Percentiles rank a stretch among this genome's conserved stretches.
phyloP scores from a whole-genome alignment of 2,797 vertebrate genomes.

The Poecilia gillii region DNA sequence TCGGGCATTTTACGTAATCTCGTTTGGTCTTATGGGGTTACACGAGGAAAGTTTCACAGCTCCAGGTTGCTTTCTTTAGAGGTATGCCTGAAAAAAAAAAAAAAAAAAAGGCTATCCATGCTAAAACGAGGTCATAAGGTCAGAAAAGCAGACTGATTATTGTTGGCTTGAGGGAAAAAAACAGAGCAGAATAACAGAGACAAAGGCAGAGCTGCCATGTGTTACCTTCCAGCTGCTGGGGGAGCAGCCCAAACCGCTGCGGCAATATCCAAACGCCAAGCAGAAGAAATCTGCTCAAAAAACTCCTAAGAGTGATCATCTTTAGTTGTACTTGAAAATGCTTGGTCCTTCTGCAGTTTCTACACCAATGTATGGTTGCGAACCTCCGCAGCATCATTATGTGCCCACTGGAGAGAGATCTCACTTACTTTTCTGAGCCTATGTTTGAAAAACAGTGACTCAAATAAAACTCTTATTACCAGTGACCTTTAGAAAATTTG shows the following conservation, averaged over 20 bases:
- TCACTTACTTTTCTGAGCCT: neutral
- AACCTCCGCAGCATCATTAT: neutral
- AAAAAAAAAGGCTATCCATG: neutral
- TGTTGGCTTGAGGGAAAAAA: neutral
- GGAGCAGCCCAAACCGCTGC: neutral
- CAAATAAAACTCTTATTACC: neutral
- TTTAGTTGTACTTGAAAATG: neutral
- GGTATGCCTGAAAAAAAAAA: neutral
- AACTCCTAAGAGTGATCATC: neutral
- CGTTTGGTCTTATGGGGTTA: neutral
- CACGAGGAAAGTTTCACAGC: neutral
- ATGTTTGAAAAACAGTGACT: neutral
- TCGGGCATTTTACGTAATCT: neutral
- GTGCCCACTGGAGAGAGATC: neutral
- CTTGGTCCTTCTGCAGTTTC: neutral
- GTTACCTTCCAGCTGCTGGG: neutral
- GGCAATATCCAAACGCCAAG: neutral
- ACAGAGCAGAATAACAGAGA: neutral
- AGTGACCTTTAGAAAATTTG: neutral
- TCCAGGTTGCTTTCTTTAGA: neutral
- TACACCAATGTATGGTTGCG: neutral
- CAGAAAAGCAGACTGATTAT: neutral
- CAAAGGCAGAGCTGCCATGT: neutral
- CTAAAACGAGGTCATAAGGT: neutral
- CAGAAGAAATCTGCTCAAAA: neutral